Evolutionary conservation across 2,888 invertebrate genomes (phyloP).

Genomic region (Serripes groenlandicus): DNA sequence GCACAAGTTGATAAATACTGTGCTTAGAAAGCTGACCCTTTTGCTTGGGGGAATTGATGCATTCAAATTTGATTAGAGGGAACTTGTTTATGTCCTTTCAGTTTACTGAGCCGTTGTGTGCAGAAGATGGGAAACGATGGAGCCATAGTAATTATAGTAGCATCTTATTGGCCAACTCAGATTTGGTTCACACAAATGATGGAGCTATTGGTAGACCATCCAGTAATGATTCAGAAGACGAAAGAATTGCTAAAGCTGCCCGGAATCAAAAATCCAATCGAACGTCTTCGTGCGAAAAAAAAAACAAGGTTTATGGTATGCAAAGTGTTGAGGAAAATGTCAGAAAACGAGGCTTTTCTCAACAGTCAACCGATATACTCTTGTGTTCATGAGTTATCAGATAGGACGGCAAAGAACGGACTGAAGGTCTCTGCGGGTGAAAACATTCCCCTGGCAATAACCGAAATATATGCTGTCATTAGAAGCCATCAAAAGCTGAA

Average conservation of each 20-base stretch:
- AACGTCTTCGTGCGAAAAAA: constrained; percentile 35
- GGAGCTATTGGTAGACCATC: constrained; percentile 26
- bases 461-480: too few species aligned
- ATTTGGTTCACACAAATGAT: constrained; percentile 33
- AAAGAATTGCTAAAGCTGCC: neutral
- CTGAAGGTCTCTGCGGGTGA: too few species aligned
- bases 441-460: too few species aligned
- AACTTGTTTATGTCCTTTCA: neutral
- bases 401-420: too few species aligned
- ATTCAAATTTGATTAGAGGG: neutral
- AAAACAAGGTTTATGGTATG: constrained; percentile 41
- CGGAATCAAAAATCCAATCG: neutral
- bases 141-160: neutral
- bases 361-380: constrained; percentile 39
- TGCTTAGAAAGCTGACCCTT: neutral
- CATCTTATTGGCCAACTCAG: constrained; percentile 50
- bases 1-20: neutral
- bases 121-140: neutral
- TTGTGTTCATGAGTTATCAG: constrained; percentile 63
- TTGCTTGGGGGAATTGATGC: neutral
- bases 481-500: too few species aligned
- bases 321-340: constrained; percentile 41
- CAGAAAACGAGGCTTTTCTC: constrained; percentile 42
- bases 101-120: neutral
- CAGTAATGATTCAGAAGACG: constrained; percentile 28